Evolutionary conservation across 2,113 vertebrate species (phyloP).

Genomic region (Arenaria interpres): DNA sequence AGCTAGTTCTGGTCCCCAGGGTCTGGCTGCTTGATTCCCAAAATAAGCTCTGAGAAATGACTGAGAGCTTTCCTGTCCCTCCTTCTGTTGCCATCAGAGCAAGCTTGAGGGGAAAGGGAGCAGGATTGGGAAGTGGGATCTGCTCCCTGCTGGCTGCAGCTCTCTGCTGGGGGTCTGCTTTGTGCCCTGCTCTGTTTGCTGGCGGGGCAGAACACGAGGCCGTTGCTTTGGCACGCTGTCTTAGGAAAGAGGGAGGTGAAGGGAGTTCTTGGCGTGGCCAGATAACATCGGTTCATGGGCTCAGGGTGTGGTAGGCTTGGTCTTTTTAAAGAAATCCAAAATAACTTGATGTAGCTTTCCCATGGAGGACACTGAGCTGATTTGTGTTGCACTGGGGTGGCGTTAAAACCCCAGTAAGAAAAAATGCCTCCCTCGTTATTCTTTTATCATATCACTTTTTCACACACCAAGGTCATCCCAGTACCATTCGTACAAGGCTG

Average conservation of each 20-base stretch:
- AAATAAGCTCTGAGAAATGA: slow-evolving; percentile 19
- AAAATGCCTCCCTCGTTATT: neutral
- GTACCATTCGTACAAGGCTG: neutral
- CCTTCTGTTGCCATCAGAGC: neutral
- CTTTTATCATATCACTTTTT: neutral
- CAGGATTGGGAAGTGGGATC: neutral
- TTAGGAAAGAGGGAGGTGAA: neutral
- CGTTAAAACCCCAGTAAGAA: neutral
- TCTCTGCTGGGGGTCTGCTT: neutral
- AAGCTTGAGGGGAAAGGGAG: neutral
- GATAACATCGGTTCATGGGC: neutral
- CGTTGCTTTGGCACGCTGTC: neutral
- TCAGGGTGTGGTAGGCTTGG: neutral
- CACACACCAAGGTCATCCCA: neutral
- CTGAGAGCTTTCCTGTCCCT: neutral
- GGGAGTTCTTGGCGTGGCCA: neutral
- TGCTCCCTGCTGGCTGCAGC: neutral
- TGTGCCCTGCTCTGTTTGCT: neutral
- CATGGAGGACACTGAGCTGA: neutral
- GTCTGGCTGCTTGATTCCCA: neutral
- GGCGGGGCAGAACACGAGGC: neutral
- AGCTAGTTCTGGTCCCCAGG: neutral
- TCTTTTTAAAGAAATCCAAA: neutral
- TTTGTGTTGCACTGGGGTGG: neutral
- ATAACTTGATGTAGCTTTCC: neutral